Conservation (phyloP, 2,888 invertebrate species). For the Tridacna crocea region DNA sequence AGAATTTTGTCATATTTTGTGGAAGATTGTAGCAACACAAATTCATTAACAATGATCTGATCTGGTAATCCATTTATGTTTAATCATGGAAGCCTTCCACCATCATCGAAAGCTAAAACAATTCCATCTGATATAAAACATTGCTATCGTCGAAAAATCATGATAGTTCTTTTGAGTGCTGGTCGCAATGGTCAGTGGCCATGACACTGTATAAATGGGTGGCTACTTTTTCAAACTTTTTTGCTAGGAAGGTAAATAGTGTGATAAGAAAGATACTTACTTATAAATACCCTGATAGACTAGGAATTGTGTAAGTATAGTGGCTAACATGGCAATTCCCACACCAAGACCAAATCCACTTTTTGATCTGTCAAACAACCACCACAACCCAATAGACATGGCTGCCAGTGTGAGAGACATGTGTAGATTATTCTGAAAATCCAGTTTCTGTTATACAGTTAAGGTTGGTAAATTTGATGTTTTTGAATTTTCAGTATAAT, state of each 20-base stretch:
- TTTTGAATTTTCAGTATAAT: not conserved
- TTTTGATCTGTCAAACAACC: slow-evolving; percentile 84
- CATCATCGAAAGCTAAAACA: no score
- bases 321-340: slow-evolving; percentile 83
- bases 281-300: slow-evolving; percentile 84
- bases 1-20: no score
- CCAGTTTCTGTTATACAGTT: slow-evolving; percentile 82
- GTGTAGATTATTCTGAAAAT: slow-evolving; percentile 84
- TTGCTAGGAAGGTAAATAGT: not conserved
- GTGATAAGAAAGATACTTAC: slow-evolving; percentile 70
- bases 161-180: no score
- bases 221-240: not conserved
- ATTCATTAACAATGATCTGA: no score
- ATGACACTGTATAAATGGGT: no score
- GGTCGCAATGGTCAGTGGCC: no score
- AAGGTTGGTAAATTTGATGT: slow-evolving; percentile 41
- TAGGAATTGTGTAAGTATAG: slow-evolving; percentile 84
- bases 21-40: no score
- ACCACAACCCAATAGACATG: slow-evolving; percentile 85
- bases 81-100: no score
- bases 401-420: slow-evolving; percentile 84
- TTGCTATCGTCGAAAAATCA: no score
- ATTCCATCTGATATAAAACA: no score
- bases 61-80: no score
- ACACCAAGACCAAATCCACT: slow-evolving; percentile 85